A percentile compares a stretch with the other conserved stretches of the same genome.
Evolutionary conservation across 2,797 vertebrate species (phyloP).

Genomic region (Enoplosus armatus): DNA sequence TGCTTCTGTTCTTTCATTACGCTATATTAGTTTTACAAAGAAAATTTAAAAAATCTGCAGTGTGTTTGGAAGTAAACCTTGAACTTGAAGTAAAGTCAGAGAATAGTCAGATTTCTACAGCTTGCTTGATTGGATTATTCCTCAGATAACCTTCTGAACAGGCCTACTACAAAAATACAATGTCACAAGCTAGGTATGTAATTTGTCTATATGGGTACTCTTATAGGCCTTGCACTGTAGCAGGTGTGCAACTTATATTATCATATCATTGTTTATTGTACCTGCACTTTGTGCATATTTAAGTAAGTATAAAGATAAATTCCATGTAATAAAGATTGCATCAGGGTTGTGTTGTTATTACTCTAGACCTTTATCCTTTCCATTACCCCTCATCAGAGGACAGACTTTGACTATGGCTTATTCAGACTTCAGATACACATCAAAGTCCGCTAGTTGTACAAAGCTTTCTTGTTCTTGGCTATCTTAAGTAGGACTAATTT

Average conservation of each 20-base stretch:
- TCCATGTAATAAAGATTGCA: constrained; percentile 32
- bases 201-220: constrained; percentile 9
- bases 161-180: background rate
- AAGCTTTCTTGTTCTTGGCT: constrained; percentile 49
- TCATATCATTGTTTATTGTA: background rate
- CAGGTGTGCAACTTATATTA: background rate
- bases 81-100: constrained; percentile 30
- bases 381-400: constrained; percentile 38
- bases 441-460: constrained; percentile 56
- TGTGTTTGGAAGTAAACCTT: constrained; percentile 34
- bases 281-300: background rate
- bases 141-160: constrained; percentile 18
- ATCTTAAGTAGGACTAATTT: constrained; percentile 50
- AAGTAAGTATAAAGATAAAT: constrained; percentile 13
- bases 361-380: constrained; percentile 41
- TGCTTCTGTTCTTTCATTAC: constrained; percentile 70
- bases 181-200: constrained; percentile 1
- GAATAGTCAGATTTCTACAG: constrained; percentile 17
- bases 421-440: constrained; percentile 53
- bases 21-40: constrained; percentile 52
- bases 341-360: constrained; percentile 28
- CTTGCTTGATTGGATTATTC: constrained; percentile 18
- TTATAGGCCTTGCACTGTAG: background rate
- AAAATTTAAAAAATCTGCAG: too few relatives aligned
- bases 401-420: constrained; percentile 24